Base-by-base conservation (phyloP, 2,113 vertebrate species). In the Grus americana region DNA sequence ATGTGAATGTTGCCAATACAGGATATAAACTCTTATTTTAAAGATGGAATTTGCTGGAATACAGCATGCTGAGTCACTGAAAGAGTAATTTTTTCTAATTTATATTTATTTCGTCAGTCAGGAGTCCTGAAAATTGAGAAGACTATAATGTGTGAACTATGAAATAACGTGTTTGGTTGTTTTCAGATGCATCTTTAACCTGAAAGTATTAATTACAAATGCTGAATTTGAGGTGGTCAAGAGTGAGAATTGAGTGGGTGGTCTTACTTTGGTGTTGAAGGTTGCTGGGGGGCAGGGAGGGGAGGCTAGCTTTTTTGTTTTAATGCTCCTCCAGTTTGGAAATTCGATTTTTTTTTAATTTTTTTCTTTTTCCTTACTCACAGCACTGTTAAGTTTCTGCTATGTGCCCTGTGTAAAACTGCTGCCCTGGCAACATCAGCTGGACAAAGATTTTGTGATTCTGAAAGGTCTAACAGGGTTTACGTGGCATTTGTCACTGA, bases 361-460 rank as follows among this genome's bases (percentile, higher is more conserved):
- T 38, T 47, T 26, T 21, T 23, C 26, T 26, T 27, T 1, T 38
- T 26, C 0, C 4, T 26, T 4, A 9, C 20, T 49, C 23, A 18
- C 10, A 46, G 59, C 24, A 24, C 24, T 71, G 73, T 68, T 79
- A 71, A 40, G 66, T 67, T 62, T 92, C 47, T 93, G 93, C 47
- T 89, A 67, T 87, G 86, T 83, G 40, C 20, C 36, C 61, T 75
- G 0, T 90, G 38, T 78, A 36, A 44, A 72, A 52, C 32, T 85
- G 70, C 87, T 97, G 79, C 70, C 79, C 54, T 95, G 76, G 75
- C 61, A 96, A 92, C 73, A 54, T 84, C 62, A 81, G 8, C 78
- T 87, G 52, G 67, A 89, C 79, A 94, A 88, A 79, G 54, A 66
- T 90, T 85, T 80, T 93, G 59, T 75, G 80, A 54, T 91, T 96